phyloP scores from a whole-genome alignment of 2,888 invertebrate genomes.

The Gari tellinella region DNA sequence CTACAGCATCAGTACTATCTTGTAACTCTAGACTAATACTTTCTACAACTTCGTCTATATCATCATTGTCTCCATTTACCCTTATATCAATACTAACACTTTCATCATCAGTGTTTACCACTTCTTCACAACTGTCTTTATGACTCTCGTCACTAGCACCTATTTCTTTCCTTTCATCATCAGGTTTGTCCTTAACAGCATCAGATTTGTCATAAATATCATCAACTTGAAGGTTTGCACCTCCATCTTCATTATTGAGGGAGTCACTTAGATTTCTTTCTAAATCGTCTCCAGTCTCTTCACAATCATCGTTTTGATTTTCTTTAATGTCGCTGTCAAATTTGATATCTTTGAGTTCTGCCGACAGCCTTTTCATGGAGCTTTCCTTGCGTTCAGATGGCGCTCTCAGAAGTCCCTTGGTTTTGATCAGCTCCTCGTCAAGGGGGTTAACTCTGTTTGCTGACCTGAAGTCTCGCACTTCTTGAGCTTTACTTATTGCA shows the following conservation, averaged over 20 bases:
- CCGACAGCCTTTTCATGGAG: slow-evolving; percentile 49
- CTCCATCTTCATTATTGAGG: not conserved
- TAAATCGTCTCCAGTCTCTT: not conserved
- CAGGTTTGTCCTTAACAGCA: not conserved
- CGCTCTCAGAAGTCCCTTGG: slow-evolving; percentile 74
- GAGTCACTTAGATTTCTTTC: not conserved
- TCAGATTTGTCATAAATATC: too few species aligned
- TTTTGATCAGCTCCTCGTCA: slow-evolving; percentile 78
- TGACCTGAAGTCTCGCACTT: slow-evolving; percentile 70
- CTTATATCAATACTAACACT: not conserved
- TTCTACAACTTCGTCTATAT: slow-evolving; percentile 4
- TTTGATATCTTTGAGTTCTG: slow-evolving; percentile 51
- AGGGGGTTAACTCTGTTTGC: slow-evolving; percentile 77
- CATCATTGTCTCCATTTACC: not conserved
- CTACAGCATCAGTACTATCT: not conserved
- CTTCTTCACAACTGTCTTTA: not conserved
- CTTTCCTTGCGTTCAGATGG: slow-evolving; percentile 68
- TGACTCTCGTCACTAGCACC: not conserved
- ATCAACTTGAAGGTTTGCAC: too few species aligned
- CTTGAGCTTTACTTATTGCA: slow-evolving; percentile 75
- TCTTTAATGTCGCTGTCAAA: not conserved
- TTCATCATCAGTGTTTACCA: slow-evolving; percentile 1
- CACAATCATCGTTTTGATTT: too few species aligned
- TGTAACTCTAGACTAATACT: not conserved
- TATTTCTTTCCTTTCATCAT: not conserved